A percentile compares a stretch with the other conserved stretches of the same genome.
These are phyloP conservation scores for Noctilio leporinus DNA, from an alignment of 2,113 vertebrate species.

Conservation along the genomic window DNA sequence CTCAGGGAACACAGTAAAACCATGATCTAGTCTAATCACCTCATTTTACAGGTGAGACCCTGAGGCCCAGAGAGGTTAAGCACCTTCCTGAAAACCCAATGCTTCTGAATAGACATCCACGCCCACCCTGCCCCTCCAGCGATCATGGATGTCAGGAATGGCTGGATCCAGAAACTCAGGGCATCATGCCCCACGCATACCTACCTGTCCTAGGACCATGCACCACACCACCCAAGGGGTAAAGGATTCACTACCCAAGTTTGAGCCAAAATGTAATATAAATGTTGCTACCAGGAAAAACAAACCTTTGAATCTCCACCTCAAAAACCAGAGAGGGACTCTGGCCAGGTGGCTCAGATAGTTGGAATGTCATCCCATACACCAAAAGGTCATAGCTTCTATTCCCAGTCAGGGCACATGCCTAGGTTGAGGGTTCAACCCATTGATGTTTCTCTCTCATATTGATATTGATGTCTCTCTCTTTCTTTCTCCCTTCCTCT, in stretches of 20 bases:
- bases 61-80: neutral
- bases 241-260: neutral
- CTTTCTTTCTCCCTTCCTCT: too few relatives aligned
- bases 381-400: too few relatives aligned
- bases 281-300: neutral
- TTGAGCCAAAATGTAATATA: neutral
- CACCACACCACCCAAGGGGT: too few relatives aligned
- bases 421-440: too few relatives aligned
- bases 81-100: neutral
- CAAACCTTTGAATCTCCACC: neutral
- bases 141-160: neutral
- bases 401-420: too few relatives aligned
- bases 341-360: too few relatives aligned
- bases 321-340: neutral
- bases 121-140: neutral
- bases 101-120: neutral
- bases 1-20: neutral
- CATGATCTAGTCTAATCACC: accelerated
- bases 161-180: neutral
- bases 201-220: neutral
- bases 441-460: too few relatives aligned
- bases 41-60: neutral
- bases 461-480: too few relatives aligned
- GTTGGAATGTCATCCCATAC: too few relatives aligned
- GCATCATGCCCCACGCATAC: neutral